phyloP scores from a whole-genome alignment of 2,113 vertebrate genomes.

The Typhlomys cinereus region DNA sequence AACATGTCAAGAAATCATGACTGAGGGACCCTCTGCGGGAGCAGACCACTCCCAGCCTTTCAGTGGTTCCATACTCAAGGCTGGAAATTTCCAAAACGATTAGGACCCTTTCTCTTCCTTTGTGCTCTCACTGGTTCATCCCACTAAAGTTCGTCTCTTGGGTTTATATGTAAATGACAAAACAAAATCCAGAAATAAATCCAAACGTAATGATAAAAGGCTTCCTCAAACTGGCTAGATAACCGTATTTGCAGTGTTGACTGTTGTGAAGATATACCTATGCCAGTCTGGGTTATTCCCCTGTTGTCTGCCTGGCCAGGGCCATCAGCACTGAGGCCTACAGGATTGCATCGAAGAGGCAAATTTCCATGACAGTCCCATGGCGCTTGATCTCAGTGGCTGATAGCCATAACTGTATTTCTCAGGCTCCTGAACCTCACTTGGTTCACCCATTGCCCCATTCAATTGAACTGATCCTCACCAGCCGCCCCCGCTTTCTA shows the following conservation, averaged over 20 bases:
- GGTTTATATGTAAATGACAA: not conserved
- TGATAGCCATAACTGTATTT: not conserved
- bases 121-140: not conserved
- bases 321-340: not conserved
- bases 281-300: not conserved
- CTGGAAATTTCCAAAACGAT: not conserved
- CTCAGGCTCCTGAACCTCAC: constrained; percentile 37
- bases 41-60: not conserved
- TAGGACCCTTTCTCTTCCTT: not conserved
- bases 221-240: not conserved
- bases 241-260: not conserved
- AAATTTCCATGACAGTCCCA: not conserved
- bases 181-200: not conserved
- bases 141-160: not conserved
- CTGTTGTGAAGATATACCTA: not conserved
- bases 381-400: not conserved
- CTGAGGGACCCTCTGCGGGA: not conserved
- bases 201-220: not conserved
- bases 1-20: not conserved
- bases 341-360: not conserved
- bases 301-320: not conserved
- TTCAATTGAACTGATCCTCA: not conserved
- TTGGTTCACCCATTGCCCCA: constrained; percentile 63
- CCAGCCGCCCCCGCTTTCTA: not conserved
- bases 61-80: not conserved